phyloP scores from a whole-genome alignment of 2,888 invertebrate species.

The Sympetrum striolatum region DNA sequence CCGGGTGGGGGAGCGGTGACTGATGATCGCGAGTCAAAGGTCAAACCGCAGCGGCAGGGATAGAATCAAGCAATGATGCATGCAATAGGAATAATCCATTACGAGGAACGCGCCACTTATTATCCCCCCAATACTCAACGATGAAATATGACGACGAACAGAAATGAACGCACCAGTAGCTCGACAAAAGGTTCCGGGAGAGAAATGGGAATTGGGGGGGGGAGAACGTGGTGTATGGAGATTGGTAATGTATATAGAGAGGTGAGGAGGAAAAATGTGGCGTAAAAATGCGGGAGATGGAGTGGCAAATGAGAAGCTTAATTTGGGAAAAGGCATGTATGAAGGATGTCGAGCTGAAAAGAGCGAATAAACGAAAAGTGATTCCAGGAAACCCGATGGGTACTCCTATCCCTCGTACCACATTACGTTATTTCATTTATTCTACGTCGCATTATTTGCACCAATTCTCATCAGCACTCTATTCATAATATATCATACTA shows the following conservation, averaged over 20 bases:
- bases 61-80: constrained; percentile 19
- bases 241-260: neutral
- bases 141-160: constrained; percentile 6
- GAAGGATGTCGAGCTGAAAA: no score
- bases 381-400: no score
- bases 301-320: neutral
- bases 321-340: neutral
- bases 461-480: no score
- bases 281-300: neutral
- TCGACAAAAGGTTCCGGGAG: constrained; percentile 28
- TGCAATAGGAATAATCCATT: constrained; percentile 43
- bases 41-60: constrained; percentile 18
- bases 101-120: neutral
- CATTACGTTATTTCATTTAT: no score
- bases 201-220: neutral
- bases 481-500: no score
- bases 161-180: constrained; percentile 23
- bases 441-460: no score
- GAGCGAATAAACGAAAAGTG: no score
- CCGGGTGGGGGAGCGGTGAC: neutral
- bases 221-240: neutral
- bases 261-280: neutral
- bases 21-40: constrained; percentile 22
- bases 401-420: no score
- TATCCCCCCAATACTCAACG: constrained; percentile 3